phyloP scores from a whole-genome alignment of 2,888 invertebrate species.

The Eulithis testata region DNA sequence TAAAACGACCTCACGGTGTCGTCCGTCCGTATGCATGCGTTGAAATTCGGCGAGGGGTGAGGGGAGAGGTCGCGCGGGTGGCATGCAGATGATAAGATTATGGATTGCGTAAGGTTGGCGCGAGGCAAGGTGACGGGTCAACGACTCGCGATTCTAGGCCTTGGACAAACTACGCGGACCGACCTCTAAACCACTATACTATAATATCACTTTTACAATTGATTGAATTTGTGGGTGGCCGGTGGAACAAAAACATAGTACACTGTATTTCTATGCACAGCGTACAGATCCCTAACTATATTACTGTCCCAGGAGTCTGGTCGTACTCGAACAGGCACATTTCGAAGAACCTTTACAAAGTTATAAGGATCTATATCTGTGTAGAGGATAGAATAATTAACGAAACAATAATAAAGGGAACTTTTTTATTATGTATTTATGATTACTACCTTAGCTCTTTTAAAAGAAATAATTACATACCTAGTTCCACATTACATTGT shows the following conservation, averaged over 20 bases:
- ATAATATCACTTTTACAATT: conserved; percentile 50
- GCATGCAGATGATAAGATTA: conserved; percentile 83
- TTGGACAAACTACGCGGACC: conserved; percentile 70
- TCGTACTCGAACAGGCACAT: no score
- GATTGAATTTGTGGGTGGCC: conserved; percentile 30
- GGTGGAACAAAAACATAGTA: conserved; percentile 21
- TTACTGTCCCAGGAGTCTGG: background rate
- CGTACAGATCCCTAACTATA: background rate
- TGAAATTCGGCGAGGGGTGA: conserved; percentile 72
- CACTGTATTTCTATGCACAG: background rate
- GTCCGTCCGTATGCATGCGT: conserved; percentile 36
- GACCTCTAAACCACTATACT: conserved; percentile 73
- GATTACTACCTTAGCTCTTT: no score
- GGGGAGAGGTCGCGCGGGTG: conserved; percentile 73
- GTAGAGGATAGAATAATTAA: no score
- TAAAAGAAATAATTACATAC: no score
- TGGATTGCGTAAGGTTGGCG: conserved; percentile 79
- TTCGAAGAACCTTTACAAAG: background rate
- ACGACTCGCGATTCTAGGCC: conserved; percentile 75
- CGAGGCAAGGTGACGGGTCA: conserved; percentile 82
- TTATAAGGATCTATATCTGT: background rate
- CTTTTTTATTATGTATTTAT: no score
- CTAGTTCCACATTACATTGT: no score
- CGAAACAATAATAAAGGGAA: no score
- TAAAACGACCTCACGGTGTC: background rate